Conservation (phyloP, 2,113 vertebrate species). For the Marmota flaviventris region DNA sequence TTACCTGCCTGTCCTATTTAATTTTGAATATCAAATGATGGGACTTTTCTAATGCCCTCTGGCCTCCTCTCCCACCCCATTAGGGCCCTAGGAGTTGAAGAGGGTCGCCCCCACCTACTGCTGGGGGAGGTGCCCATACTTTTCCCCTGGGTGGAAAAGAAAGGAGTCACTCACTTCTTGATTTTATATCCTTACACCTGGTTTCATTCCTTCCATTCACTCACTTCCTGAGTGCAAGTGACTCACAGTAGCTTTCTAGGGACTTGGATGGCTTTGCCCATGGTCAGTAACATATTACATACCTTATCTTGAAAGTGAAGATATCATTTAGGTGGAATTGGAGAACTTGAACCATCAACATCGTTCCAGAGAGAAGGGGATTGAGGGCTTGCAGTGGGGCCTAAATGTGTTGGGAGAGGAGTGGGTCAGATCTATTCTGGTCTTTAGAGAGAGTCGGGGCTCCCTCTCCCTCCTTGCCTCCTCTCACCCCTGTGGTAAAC, state of each 20-base stretch:
- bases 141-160: neutral
- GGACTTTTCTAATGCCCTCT: neutral
- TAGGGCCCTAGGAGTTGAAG: no score
- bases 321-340: neutral
- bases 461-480: neutral
- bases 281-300: neutral
- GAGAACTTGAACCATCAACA: neutral
- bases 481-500: neutral
- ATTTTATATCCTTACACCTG: neutral
- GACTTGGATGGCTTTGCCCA: neutral
- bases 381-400: neutral
- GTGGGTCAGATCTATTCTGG: neutral
- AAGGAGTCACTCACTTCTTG: neutral
- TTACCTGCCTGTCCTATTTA: neutral
- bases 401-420: fast-evolving
- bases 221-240: neutral
- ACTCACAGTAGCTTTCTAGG: neutral
- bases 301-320: neutral
- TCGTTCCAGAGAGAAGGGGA: neutral
- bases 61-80: no score
- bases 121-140: neutral
- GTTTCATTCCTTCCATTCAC: fast-evolving
- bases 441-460: neutral
- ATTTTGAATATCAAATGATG: neutral
- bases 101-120: neutral